Conservation (phyloP, 2,797 vertebrate genomes). For the Anisognathus igniventris region DNA sequence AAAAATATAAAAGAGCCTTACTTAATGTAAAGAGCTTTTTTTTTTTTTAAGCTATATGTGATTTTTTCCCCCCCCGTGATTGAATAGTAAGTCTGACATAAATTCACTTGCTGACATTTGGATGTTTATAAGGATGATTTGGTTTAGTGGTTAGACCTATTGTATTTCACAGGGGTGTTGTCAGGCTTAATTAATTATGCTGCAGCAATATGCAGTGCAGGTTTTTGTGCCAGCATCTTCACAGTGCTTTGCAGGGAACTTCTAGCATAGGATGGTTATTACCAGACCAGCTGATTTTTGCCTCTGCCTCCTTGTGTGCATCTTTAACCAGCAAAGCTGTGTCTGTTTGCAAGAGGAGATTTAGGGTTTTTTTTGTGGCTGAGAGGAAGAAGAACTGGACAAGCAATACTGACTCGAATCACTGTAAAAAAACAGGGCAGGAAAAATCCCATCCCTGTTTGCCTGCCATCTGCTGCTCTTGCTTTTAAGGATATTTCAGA, state of each 20-base stretch:
- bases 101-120: constrained; percentile 47
- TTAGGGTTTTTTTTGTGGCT: not conserved
- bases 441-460: not conserved
- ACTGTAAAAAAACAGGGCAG: not conserved
- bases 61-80: not conserved
- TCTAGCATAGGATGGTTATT: not conserved
- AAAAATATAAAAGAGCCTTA: constrained; percentile 2
- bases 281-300: not conserved
- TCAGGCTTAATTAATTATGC: constrained; percentile 63
- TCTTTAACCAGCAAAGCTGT: not conserved
- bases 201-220: constrained; percentile 51
- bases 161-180: constrained; percentile 58
- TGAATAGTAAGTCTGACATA: not conserved
- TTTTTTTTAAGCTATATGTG: not conserved
- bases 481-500: not conserved
- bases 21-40: not conserved
- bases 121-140: constrained; percentile 57
- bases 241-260: not conserved
- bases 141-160: constrained; percentile 57
- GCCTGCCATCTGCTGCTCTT: not conserved
- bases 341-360: not conserved
- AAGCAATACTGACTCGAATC: not conserved
- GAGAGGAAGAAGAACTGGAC: not conserved
- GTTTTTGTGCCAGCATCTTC: constrained; percentile 27
- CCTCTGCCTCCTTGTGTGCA: not conserved